Percentiles rank a stretch among this genome's conserved stretches.
Evolutionary conservation across 2,888 invertebrate species (phyloP).

Genomic region (Phragmatobia fuliginosa): DNA sequence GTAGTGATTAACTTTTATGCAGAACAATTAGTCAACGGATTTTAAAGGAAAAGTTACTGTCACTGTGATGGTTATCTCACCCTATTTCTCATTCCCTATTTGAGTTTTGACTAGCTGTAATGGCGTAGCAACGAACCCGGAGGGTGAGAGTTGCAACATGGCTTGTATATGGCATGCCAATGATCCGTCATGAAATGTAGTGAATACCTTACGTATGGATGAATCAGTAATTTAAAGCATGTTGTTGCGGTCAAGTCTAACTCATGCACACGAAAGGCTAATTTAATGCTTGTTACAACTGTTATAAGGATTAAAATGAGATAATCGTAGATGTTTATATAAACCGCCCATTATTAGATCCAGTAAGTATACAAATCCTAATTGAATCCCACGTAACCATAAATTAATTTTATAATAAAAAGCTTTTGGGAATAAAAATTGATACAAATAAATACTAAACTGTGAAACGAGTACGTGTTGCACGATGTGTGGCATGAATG

Average conservation of each 20-base stretch:
- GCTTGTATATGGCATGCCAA: not conserved
- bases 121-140: not conserved
- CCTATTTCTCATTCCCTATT: slow-evolving; percentile 3
- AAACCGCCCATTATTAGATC: no score
- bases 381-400: no score
- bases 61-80: slow-evolving; percentile 15
- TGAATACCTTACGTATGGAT: not conserved
- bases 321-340: not conserved
- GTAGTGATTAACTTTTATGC: not conserved
- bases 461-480: no score
- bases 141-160: not conserved
- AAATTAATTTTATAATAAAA: not conserved
- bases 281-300: not conserved
- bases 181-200: not conserved
- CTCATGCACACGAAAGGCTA: not conserved
- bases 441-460: not conserved
- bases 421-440: not conserved
- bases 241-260: not conserved
- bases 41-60: slow-evolving; percentile 11
- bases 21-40: slow-evolving; percentile 1
- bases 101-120: not conserved
- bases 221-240: not conserved
- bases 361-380: no score
- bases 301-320: not conserved
- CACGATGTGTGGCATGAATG: no score